Evolutionary conservation across 2,797 vertebrate genomes (phyloP).

Genomic region (Acanthis flammea): DNA sequence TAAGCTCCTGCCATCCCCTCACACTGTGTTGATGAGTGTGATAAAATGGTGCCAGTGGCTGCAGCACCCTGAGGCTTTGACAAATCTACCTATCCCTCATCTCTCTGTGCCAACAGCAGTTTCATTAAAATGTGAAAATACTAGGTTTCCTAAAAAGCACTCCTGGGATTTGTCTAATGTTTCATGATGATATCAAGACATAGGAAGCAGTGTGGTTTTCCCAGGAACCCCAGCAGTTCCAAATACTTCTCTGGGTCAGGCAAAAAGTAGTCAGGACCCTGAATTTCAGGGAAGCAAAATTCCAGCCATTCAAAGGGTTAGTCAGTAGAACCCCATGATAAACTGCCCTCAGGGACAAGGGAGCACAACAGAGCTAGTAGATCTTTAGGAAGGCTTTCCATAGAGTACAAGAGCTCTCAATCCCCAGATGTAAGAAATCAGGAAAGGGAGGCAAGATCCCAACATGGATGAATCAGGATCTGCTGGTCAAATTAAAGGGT

Average conservation of each 20-base stretch:
- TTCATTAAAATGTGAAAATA: background rate
- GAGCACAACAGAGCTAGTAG: background rate
- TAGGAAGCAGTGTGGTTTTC: background rate
- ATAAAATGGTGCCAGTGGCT: background rate
- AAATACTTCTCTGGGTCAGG: background rate
- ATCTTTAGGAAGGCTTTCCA: background rate
- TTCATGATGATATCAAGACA: background rate
- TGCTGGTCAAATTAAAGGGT: background rate
- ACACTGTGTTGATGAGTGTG: background rate
- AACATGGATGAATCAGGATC: background rate
- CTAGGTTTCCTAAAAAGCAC: background rate
- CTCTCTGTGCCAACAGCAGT: background rate
- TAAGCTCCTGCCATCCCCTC: background rate
- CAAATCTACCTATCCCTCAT: background rate
- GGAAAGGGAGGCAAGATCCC: background rate
- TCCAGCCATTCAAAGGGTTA: background rate
- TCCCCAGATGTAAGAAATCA: background rate
- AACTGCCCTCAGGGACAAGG: background rate
- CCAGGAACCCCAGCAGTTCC: background rate
- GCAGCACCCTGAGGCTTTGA: background rate
- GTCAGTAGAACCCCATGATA: background rate
- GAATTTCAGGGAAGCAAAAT: background rate
- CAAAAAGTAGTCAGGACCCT: background rate
- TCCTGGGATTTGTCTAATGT: background rate
- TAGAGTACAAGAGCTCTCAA: background rate